Conservation (phyloP, 2,888 invertebrate genomes). For the Cosmia trapezina region DNA sequence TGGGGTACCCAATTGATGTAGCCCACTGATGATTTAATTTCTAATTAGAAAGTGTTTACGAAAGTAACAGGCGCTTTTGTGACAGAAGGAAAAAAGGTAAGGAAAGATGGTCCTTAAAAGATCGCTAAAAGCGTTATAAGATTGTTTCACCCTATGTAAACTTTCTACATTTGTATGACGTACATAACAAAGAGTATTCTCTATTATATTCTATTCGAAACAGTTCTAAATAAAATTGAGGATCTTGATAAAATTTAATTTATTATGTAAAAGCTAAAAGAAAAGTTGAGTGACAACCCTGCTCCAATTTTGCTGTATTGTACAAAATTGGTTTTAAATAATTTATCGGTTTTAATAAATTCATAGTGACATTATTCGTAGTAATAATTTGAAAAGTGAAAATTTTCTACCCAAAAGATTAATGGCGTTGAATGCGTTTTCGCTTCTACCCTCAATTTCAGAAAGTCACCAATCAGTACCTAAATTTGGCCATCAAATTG, state of each 20-base stretch:
- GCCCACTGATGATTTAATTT: too few species aligned
- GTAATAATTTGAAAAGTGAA: not conserved
- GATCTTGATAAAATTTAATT: not conserved
- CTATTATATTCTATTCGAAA: too few species aligned
- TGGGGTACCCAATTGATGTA: too few species aligned
- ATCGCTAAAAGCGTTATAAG: too few species aligned
- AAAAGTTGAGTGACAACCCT: conserved; percentile 34
- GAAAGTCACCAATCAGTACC: too few species aligned
- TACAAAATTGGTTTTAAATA: conserved; percentile 48
- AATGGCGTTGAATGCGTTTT: conserved; percentile 1
- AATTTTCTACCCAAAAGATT: not conserved
- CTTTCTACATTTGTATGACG: too few species aligned
- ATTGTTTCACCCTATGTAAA: too few species aligned
- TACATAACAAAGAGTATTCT: too few species aligned
- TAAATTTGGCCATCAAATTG: not conserved
- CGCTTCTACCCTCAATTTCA: not conserved
- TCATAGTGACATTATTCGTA: conserved; percentile 9
- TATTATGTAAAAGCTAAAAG: not conserved
- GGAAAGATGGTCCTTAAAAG: too few species aligned
- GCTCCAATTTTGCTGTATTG: conserved; percentile 20
- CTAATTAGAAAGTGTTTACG: not conserved
- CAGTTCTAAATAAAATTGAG: not conserved
- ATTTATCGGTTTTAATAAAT: conserved; percentile 53
- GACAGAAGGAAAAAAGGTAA: not conserved
- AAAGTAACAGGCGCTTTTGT: not conserved